These are phyloP conservation scores for Philypnodon macrostomus DNA, from an alignment of 2,797 vertebrate genomes.

Conservation along the genomic window DNA sequence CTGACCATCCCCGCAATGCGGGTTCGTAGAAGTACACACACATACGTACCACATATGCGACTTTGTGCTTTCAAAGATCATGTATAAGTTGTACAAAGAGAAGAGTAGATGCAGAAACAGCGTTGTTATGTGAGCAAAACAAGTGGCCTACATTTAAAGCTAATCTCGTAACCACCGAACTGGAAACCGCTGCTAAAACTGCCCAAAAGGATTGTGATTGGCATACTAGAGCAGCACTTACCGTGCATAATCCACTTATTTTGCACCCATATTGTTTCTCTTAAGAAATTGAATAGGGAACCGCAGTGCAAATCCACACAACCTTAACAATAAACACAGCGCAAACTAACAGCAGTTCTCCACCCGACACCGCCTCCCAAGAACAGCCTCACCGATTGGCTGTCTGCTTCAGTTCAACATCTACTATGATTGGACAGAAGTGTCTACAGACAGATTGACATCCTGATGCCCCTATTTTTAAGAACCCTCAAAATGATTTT, in stretches of 20 bases:
- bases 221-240: slow-evolving; percentile 38
- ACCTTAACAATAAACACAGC: slow-evolving; percentile 89
- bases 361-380: slow-evolving; percentile 76
- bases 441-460: slow-evolving; percentile 38
- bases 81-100: not conserved
- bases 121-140: slow-evolving; percentile 33
- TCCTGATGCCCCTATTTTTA: not conserved
- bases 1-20: slow-evolving; percentile 69
- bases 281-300: slow-evolving; percentile 52
- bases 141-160: slow-evolving; percentile 70
- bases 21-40: slow-evolving; percentile 31
- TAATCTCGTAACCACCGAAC: slow-evolving; percentile 50
- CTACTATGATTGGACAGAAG: slow-evolving; percentile 58
- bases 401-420: slow-evolving; percentile 13
- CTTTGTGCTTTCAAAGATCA: slow-evolving; percentile 2
- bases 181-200: slow-evolving; percentile 23
- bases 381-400: slow-evolving; percentile 70
- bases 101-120: slow-evolving; percentile 12
- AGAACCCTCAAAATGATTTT: too few relatives aligned
- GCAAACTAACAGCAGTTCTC: slow-evolving; percentile 86
- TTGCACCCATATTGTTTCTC: slow-evolving; percentile 38
- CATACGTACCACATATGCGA: slow-evolving; percentile 5
- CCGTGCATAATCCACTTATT: slow-evolving; percentile 45
- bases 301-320: slow-evolving; percentile 89
- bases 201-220: slow-evolving; percentile 9